Conservation (phyloP, 92 coral and sea anemone genomes). For the Phenganax subtilis region DNA sequence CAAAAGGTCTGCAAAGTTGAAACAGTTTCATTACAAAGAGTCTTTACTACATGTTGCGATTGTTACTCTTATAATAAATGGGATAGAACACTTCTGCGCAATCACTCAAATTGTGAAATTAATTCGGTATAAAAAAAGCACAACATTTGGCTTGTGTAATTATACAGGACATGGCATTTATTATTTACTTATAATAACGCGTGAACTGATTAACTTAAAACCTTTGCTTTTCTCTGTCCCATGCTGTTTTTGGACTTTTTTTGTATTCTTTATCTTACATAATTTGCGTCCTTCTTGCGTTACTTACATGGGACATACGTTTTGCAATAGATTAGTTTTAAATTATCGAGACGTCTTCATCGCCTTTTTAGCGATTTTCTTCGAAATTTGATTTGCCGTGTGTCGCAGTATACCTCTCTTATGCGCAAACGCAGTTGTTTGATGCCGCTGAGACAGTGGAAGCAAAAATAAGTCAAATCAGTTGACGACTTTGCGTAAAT, state of each 20-base stretch:
- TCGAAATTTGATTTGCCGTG: background rate
- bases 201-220: background rate
- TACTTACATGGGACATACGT: too few relatives aligned
- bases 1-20: too few relatives aligned
- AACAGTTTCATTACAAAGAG: too few relatives aligned
- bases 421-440: background rate
- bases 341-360: too few relatives aligned
- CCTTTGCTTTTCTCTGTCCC: background rate
- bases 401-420: too few relatives aligned
- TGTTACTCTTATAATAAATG: background rate
- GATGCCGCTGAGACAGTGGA: background rate
- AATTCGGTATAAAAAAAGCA: slow-evolving; percentile 17
- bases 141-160: slow-evolving; percentile 15
- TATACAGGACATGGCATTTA: slow-evolving; percentile 12
- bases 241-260: background rate
- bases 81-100: background rate
- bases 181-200: slow-evolving; percentile 16
- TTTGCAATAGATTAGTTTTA: too few relatives aligned
- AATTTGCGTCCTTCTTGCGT: too few relatives aligned
- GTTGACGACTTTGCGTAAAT: background rate
- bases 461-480: background rate
- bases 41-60: background rate
- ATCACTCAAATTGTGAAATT: slow-evolving; percentile 26
- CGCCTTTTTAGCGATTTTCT: background rate
- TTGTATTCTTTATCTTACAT: too few relatives aligned